A percentile compares a stretch with the other conserved stretches of the same genome.
Evolutionary conservation across 2,888 invertebrate genomes (phyloP).

Genomic region (Lacanobia wlatinum): DNA sequence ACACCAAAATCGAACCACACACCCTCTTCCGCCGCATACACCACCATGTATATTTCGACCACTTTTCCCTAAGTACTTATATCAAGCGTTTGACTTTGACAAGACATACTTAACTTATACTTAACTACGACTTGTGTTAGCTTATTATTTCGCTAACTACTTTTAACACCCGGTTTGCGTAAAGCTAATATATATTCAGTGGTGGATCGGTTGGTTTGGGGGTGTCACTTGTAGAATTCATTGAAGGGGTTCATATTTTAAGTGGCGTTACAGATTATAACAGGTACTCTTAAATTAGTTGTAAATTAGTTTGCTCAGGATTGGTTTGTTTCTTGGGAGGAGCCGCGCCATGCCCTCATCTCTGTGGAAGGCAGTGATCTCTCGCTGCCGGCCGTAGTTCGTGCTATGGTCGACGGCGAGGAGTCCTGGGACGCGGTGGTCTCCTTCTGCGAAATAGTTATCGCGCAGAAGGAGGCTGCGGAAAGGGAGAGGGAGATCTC

Average conservation of each 20-base stretch:
- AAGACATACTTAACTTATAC: conserved; percentile 83
- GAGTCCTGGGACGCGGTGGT: too few species aligned
- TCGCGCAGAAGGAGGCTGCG: too few species aligned
- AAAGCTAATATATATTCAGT: conserved; percentile 62
- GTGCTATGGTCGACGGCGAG: too few species aligned
- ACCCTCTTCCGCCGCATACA: conserved; percentile 61
- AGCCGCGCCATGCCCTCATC: too few species aligned
- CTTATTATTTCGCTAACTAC: conserved; percentile 79
- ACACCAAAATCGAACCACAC: conserved; percentile 55
- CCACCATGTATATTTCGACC: conserved; percentile 66
- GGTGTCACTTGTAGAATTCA: conserved; percentile 43
- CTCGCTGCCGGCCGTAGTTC: too few species aligned
- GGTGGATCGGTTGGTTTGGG: conserved; percentile 20
- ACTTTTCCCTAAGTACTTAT: conserved; percentile 75
- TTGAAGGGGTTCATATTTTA: conserved; percentile 11
- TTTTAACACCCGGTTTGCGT: conserved; percentile 78
- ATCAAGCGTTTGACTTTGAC: conserved; percentile 85
- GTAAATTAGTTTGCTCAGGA: not conserved
- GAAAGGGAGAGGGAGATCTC: too few species aligned
- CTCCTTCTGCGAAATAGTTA: too few species aligned
- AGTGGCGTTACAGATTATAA: not conserved
- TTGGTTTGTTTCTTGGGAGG: too few species aligned
- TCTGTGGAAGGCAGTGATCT: too few species aligned
- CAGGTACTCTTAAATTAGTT: not conserved
- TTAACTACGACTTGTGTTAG: conserved; percentile 78